Percentiles rank a stretch among this genome's conserved stretches.
phyloP scores from a whole-genome alignment of 2,797 vertebrate genomes.

The Alcedo atthis region DNA sequence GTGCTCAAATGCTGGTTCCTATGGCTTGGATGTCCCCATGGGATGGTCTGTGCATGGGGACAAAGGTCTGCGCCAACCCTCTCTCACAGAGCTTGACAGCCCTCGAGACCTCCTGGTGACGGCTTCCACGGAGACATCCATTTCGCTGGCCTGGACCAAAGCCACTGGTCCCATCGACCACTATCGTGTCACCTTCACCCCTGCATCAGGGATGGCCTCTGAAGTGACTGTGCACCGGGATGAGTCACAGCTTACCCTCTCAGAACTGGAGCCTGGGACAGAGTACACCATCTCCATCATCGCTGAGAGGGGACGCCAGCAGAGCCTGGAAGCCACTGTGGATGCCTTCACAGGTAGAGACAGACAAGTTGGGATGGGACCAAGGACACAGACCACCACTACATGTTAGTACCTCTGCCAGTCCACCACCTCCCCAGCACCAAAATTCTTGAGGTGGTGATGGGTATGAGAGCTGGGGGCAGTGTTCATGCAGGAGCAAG shows the following conservation, averaged over 20 bases:
- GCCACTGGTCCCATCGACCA: constrained; percentile 94
- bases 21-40: not conserved
- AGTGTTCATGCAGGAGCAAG: not conserved
- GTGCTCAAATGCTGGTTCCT: not conserved
- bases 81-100: constrained; percentile 87
- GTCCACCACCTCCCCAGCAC: fast-evolving
- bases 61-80: not conserved
- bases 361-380: not conserved
- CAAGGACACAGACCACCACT: not conserved
- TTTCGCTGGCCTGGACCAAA: constrained; percentile 91
- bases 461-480: not conserved
- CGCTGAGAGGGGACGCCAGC: constrained; percentile 92
- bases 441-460: not conserved
- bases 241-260: constrained; percentile 84
- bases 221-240: constrained; percentile 90
- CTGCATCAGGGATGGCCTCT: constrained; percentile 86
- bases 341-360: constrained; percentile 96
- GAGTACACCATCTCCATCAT: constrained; percentile 95
- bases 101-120: constrained; percentile 91
- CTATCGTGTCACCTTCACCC: constrained; percentile 92
- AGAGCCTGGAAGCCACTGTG: constrained; percentile 90
- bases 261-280: constrained; percentile 90
- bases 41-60: not conserved
- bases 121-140: constrained; percentile 93
- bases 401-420: not conserved